phyloP scores from a whole-genome alignment of 2,888 invertebrate species.

The Drosophila conformis region DNA sequence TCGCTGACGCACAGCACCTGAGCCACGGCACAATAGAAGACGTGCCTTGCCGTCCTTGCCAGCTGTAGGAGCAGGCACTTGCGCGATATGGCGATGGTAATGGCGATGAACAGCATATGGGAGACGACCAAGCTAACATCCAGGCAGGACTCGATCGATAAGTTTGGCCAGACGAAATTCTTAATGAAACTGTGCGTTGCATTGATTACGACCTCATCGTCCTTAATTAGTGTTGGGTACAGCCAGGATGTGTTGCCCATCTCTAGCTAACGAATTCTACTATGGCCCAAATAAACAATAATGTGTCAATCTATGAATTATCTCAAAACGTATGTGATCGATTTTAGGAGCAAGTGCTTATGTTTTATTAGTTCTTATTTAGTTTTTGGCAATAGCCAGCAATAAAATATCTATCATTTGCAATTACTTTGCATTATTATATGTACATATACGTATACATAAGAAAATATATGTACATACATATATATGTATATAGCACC shows the following conservation, averaged over 20 bases:
- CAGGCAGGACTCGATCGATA: not conserved
- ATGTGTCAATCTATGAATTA: not conserved
- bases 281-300: not conserved
- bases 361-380: not conserved
- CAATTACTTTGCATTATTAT: not conserved
- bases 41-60: constrained; percentile 30
- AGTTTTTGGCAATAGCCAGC: not conserved
- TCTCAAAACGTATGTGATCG: constrained; percentile 14
- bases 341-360: not conserved
- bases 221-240: not conserved
- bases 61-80: constrained; percentile 26
- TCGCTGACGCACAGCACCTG: constrained; percentile 31
- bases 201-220: constrained; percentile 1
- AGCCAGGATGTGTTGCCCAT: not conserved
- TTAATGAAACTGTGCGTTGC: constrained; percentile 3
- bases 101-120: constrained; percentile 5
- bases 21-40: constrained; percentile 27
- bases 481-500: not conserved
- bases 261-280: not conserved
- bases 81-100: constrained; percentile 14
- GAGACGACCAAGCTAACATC: not conserved
- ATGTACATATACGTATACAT: not conserved
- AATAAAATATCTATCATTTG: not conserved
- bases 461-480: not conserved
- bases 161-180: not conserved